Conservation (phyloP, 2,797 vertebrate genomes). For the Myripristis jacobus region DNA sequence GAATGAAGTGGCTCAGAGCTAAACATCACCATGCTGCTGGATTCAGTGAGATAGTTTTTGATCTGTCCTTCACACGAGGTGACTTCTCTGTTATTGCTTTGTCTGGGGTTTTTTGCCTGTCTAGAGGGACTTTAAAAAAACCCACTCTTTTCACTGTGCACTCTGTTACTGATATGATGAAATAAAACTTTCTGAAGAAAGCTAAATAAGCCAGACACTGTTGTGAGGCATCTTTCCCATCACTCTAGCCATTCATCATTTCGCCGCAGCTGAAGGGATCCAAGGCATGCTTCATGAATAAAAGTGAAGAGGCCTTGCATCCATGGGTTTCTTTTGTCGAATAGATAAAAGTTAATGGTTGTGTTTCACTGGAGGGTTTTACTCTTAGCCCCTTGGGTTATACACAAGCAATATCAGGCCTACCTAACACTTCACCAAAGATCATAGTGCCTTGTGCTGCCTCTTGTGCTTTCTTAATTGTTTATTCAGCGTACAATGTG, state of each 20-base stretch:
- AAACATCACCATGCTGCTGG: constrained; percentile 37
- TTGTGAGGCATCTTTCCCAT: not conserved
- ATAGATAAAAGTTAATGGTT: not conserved
- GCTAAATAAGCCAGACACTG: not conserved
- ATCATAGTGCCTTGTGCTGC: not conserved
- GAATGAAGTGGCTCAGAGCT: constrained; percentile 34
- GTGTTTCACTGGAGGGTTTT: not conserved
- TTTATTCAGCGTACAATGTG: not conserved
- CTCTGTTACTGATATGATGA: constrained; percentile 12
- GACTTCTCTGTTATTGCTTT: constrained; percentile 24
- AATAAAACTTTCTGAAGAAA: constrained; percentile 5
- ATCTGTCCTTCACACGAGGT: constrained; percentile 35
- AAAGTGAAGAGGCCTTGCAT: not conserved
- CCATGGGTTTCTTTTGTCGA: not conserved
- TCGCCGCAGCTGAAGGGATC: not conserved
- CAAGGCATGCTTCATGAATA: not conserved
- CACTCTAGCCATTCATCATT: not conserved
- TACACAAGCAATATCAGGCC: not conserved
- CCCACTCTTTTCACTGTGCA: not conserved
- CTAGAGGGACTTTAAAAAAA: constrained; percentile 16
- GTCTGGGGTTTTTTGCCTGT: constrained; percentile 29
- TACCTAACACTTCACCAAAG: not conserved
- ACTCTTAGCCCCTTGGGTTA: not conserved
- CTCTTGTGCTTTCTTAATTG: not conserved
- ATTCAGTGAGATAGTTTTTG: constrained; percentile 33